A percentile compares a stretch with the other conserved stretches of the same genome.
phyloP scores from a whole-genome alignment of 2,888 invertebrate genomes.

The Lasius platythorax region DNA sequence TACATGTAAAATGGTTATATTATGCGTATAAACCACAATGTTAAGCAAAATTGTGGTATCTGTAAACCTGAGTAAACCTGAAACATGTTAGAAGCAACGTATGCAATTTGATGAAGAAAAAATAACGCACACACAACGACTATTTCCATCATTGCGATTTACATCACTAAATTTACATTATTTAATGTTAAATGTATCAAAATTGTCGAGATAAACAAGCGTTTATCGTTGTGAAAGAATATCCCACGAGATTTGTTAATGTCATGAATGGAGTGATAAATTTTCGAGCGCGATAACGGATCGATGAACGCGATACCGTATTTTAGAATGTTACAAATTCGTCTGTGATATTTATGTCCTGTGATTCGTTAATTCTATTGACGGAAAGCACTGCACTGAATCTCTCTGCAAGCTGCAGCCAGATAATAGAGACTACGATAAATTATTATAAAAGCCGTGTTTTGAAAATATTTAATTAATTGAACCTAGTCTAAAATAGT shows the following conservation, averaged over 20 bases:
- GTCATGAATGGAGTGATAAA: slow-evolving; percentile 43
- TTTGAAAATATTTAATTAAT: slow-evolving; percentile 27
- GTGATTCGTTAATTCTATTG: slow-evolving; percentile 26
- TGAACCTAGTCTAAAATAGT: not conserved
- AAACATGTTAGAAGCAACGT: not conserved
- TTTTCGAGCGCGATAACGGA: slow-evolving; percentile 36
- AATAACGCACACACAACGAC: not conserved
- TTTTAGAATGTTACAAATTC: slow-evolving; percentile 40
- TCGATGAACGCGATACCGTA: slow-evolving; percentile 33
- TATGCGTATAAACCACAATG: not conserved
- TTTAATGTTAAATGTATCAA: slow-evolving; percentile 36
- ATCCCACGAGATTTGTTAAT: slow-evolving; percentile 37
- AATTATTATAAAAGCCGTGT: not conserved
- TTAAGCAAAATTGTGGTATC: slow-evolving; percentile 27
- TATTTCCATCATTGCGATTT: not conserved
- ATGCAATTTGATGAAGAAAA: slow-evolving; percentile 8
- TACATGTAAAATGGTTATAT: slow-evolving; percentile 13
- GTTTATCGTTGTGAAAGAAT: slow-evolving; percentile 42
- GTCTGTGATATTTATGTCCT: slow-evolving; percentile 14
- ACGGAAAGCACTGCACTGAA: not conserved
- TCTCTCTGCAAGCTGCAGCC: not conserved
- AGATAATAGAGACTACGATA: not conserved
- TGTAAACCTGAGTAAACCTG: not conserved
- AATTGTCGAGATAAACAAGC: slow-evolving; percentile 43
- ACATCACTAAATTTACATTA: not conserved